Evolutionary conservation across 2,113 vertebrate species (phyloP), one percentile per base, ranked within the genome.

Genomic region (Tachysurus fulvidraco): DNA sequence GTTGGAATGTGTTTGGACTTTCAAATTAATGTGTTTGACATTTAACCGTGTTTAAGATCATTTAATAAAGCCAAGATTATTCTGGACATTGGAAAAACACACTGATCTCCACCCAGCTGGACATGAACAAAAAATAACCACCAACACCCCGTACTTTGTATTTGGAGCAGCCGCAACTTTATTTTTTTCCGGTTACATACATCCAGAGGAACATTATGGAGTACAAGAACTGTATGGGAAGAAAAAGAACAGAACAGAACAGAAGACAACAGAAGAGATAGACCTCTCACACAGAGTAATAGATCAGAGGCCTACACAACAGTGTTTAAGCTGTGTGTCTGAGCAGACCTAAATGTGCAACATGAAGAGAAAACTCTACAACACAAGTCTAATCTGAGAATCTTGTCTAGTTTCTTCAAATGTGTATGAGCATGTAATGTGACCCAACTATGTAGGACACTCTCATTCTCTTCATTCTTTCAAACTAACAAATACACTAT

Each of bases 101-200:
- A 41, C n/a, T 62, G n/a, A 55, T 65, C 21, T 76, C 65, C 83
- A 69, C 36, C 44, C 46, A 77, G 69, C n/a, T 65, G 28, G 28
- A 9, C 59, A 14, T 12, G 2, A 59, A n/a, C 14, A 65, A 74
- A 59, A 54, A 71, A 86, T 28, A 4, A 86, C 30, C 74, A 85
- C 10, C 17, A 73, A 41, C 78, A 60, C 55, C 30, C 74, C 67
- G 10, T 67, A 74, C 54, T 67, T 82, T 81, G 44, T 54, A 36
- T 73, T 84, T 82, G 52, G 54, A 62, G 83, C 86, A 85, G 84
- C 86, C 85, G 88, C 80, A 83, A 85, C 83, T 88, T 89, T 83
- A 52, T 84, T 78, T 12, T 73, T 73, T 62, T 88, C 62, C 76
- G 86, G 67, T 81, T 86, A 83, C 84, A 85, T 87, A 89, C 80